Evolutionary conservation across 2,797 vertebrate genomes (phyloP).

Genomic region (Staurois parvus): DNA sequence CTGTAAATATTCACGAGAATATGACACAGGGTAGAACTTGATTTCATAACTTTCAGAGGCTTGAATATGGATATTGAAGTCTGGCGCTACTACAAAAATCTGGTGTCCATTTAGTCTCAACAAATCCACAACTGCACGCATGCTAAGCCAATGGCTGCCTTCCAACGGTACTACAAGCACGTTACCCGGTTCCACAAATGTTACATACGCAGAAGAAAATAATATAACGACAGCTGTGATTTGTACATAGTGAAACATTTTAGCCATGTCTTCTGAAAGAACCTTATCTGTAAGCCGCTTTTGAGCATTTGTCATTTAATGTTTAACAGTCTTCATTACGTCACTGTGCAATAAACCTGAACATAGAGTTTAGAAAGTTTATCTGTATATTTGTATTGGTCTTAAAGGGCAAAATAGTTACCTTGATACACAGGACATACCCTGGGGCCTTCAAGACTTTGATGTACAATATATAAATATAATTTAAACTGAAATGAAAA

Average conservation of each 20-base stretch:
- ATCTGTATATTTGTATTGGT: not conserved
- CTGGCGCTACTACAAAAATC: constrained; percentile 79
- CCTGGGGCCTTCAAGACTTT: not conserved
- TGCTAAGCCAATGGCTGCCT: constrained; percentile 87
- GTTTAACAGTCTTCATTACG: too few species aligned
- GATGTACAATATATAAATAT: too few species aligned
- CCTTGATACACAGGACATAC: too few species aligned
- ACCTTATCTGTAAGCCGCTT: not conserved
- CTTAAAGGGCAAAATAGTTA: not conserved
- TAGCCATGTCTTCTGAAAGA: not conserved
- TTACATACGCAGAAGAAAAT: not conserved
- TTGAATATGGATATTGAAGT: constrained; percentile 71
- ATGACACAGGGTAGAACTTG: constrained; percentile 71
- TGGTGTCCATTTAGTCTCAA: constrained; percentile 81
- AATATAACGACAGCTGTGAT: not conserved
- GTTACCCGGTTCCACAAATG: constrained; percentile 64
- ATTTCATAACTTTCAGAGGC: constrained; percentile 76
- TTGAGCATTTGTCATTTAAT: too few species aligned
- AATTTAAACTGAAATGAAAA: too few species aligned
- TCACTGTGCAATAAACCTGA: too few species aligned
- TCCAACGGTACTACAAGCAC: constrained; percentile 83
- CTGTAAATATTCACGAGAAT: constrained; percentile 62
- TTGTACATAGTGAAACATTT: rapidly evolving
- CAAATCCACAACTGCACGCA: constrained; percentile 74
- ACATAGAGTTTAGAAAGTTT: too few species aligned